A percentile compares a stretch with the other conserved stretches of the same genome.
Conservation (phyloP, 2,888 invertebrate species). For the Aromia moschata region DNA sequence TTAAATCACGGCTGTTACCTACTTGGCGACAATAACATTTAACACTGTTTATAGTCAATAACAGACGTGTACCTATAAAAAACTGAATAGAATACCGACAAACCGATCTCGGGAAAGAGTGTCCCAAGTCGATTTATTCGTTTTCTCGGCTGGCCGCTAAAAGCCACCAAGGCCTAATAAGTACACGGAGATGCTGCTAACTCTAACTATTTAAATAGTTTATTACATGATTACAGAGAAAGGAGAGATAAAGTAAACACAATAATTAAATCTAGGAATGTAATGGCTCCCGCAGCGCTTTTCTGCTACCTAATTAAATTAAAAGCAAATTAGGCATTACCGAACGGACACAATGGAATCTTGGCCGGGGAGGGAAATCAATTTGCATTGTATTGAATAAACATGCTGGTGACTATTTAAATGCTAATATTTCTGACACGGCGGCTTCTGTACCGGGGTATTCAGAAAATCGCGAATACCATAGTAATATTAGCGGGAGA, state of each 20-base stretch:
- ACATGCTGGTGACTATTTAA: conserved; percentile 33
- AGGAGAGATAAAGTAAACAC: conserved; percentile 34
- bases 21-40: conserved; percentile 47
- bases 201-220: conserved; percentile 40
- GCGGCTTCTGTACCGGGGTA: not conserved
- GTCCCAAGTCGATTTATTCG: conserved; percentile 38
- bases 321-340: conserved; percentile 40
- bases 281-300: conserved; percentile 41
- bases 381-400: conserved; percentile 41
- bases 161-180: conserved; percentile 38
- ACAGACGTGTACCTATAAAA: conserved; percentile 38
- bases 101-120: conserved; percentile 37
- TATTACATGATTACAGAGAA: conserved; percentile 37
- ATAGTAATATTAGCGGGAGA: too few species aligned
- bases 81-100: conserved; percentile 40
- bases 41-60: conserved; percentile 41
- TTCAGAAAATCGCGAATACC: conserved; percentile 26
- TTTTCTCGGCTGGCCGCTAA: conserved; percentile 29
- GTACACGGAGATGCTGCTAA: conserved; percentile 38
- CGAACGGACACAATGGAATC: conserved; percentile 37
- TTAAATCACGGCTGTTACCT: conserved; percentile 43
- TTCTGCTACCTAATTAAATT: conserved; percentile 44
- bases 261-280: conserved; percentile 38
- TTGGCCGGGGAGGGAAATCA: conserved; percentile 29
- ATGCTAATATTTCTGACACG: conserved; percentile 32